Conservation (phyloP, 2,797 vertebrate species). For the Chromis chromis region DNA sequence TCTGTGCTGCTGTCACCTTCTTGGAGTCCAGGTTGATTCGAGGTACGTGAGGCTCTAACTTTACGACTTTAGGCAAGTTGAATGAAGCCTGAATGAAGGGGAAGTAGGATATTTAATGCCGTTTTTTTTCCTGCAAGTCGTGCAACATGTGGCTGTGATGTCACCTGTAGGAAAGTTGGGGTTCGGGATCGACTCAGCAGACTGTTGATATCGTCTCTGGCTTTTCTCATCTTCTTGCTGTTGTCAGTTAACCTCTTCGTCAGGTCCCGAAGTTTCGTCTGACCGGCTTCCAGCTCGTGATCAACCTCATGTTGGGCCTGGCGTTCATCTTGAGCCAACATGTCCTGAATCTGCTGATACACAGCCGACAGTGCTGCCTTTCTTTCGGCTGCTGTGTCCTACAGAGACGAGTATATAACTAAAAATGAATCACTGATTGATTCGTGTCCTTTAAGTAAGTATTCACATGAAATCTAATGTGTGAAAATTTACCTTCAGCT, state of each 20-base stretch:
- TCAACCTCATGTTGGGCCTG: conserved; percentile 75
- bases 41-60: conserved; percentile 76
- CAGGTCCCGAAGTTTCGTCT: conserved; percentile 74
- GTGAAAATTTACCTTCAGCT: conserved; percentile 77
- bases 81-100: conserved; percentile 65
- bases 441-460: not conserved
- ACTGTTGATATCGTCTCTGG: conserved; percentile 78
- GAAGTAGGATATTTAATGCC: too few relatives aligned
- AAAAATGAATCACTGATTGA: not conserved
- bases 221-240: conserved; percentile 78
- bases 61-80: conserved; percentile 68
- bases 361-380: conserved; percentile 79
- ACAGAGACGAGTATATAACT: not conserved
- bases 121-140: too few relatives aligned
- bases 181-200: conserved; percentile 81
- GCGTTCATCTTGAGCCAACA: conserved; percentile 84
- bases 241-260: conserved; percentile 82
- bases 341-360: conserved; percentile 84
- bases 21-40: conserved; percentile 78
- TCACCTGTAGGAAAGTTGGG: conserved; percentile 89
- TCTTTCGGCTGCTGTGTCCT: conserved; percentile 82
- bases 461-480: rapidly evolving
- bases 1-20: conserved; percentile 54
- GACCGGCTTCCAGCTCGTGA: conserved; percentile 85
- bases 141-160: not conserved